Evolutionary conservation across 2,888 invertebrate species (phyloP).

Genomic region (Drosophila anomalipes): DNA sequence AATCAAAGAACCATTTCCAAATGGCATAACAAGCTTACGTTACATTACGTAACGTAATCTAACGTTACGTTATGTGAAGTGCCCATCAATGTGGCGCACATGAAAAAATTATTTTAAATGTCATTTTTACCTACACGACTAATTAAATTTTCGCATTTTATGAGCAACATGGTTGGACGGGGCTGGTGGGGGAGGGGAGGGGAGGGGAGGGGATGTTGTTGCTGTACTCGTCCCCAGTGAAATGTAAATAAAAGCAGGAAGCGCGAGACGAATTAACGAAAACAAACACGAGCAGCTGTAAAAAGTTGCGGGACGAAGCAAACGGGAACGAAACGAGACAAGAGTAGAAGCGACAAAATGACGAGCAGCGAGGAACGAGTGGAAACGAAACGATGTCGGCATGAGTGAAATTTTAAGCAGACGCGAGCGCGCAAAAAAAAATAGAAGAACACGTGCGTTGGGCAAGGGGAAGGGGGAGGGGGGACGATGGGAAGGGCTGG

Average conservation of each 20-base stretch:
- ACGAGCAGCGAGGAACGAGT: constrained; percentile 11
- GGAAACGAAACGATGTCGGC: constrained; percentile 36
- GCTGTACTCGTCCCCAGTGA: constrained; percentile 33
- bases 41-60: not conserved
- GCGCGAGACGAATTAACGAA: constrained; percentile 65
- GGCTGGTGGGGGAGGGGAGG: not conserved
- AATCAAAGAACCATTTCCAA: constrained; percentile 13
- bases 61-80: constrained; percentile 12
- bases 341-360: not conserved
- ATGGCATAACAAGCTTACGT: constrained; percentile 15
- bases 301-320: constrained; percentile 26
- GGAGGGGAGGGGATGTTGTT: not conserved
- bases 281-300: constrained; percentile 72
- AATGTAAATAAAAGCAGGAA: constrained; percentile 69
- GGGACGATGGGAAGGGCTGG: constrained; percentile 1
- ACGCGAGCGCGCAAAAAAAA: constrained; percentile 26
- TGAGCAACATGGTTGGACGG: constrained; percentile 34
- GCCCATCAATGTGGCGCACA: constrained; percentile 10
- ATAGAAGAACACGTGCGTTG: constrained; percentile 63
- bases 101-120: constrained; percentile 66
- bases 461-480: not conserved
- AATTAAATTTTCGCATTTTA: constrained; percentile 79
- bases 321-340: constrained; percentile 2
- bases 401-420: constrained; percentile 79
- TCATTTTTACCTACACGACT: constrained; percentile 76